Evolutionary conservation across 2,797 vertebrate genomes (phyloP).

Genomic region (Anableps anableps): DNA sequence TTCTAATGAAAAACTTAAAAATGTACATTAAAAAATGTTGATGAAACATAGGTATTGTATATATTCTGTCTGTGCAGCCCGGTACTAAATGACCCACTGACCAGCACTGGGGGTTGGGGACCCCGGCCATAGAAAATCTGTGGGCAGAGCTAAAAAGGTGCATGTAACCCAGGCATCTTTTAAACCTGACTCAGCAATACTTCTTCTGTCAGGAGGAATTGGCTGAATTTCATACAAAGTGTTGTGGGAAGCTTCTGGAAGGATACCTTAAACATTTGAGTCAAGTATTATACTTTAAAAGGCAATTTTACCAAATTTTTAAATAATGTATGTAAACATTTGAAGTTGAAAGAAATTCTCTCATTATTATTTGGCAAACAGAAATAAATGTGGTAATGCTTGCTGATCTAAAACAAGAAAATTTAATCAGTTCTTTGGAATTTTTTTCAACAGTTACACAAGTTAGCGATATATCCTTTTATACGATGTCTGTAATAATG

Average conservation of each 20-base stretch:
- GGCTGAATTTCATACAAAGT: no score
- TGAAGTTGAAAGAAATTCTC: background rate
- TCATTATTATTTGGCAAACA: background rate
- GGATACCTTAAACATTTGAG: background rate
- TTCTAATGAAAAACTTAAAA: no score
- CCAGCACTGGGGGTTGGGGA: no score
- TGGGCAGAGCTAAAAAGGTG: no score
- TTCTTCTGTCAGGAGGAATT: background rate
- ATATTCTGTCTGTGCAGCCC: no score
- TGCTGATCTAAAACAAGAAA: background rate
- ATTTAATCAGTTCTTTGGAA: background rate
- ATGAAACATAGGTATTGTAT: no score
- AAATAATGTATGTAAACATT: background rate
- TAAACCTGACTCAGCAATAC: background rate
- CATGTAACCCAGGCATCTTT: no score
- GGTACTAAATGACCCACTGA: no score
- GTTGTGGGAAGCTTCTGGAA: background rate
- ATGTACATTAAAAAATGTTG: no score
- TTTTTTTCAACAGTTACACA: background rate
- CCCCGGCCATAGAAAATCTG: no score
- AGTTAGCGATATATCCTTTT: background rate
- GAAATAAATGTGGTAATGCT: background rate
- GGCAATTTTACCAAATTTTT: background rate
- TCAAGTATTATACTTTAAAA: background rate
- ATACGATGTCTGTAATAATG: background rate